Conservation (phyloP, 2,113 vertebrate species). For the Uropsilus gracilis region DNA sequence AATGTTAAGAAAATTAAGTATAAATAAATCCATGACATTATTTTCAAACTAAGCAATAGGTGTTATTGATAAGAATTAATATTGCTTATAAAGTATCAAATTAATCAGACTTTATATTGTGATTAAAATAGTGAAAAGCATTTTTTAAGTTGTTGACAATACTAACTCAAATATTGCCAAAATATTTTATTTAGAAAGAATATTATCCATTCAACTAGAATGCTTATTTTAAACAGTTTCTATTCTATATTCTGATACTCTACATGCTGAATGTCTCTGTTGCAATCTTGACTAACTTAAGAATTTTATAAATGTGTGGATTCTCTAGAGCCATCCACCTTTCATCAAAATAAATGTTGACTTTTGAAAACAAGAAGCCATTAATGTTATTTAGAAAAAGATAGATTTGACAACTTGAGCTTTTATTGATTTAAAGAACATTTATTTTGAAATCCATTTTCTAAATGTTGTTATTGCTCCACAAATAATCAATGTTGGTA, state of each 20-base stretch:
- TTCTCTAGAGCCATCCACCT: not conserved
- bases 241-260: not conserved
- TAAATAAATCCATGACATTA: too few species aligned
- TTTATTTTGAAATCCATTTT: conserved; percentile 29
- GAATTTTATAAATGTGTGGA: not conserved
- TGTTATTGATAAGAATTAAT: not conserved
- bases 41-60: too few species aligned
- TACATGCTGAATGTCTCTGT: not conserved
- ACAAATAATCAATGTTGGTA: conserved; percentile 19
- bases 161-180: not conserved
- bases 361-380: not conserved
- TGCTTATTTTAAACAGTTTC: not conserved
- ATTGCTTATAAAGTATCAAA: not conserved
- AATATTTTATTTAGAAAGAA: not conserved
- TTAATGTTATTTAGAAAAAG: conserved; percentile 19
- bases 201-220: not conserved
- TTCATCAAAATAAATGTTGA: not conserved
- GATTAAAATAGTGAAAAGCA: not conserved
- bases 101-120: not conserved
- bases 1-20: not conserved
- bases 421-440: conserved; percentile 20
- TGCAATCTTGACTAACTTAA: not conserved
- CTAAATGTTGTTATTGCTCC: not conserved
- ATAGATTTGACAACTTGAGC: conserved; percentile 8
- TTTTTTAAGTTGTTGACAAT: not conserved